Conservation (phyloP, 2,113 vertebrate species). For the Pseudorectes ferrugineus region DNA sequence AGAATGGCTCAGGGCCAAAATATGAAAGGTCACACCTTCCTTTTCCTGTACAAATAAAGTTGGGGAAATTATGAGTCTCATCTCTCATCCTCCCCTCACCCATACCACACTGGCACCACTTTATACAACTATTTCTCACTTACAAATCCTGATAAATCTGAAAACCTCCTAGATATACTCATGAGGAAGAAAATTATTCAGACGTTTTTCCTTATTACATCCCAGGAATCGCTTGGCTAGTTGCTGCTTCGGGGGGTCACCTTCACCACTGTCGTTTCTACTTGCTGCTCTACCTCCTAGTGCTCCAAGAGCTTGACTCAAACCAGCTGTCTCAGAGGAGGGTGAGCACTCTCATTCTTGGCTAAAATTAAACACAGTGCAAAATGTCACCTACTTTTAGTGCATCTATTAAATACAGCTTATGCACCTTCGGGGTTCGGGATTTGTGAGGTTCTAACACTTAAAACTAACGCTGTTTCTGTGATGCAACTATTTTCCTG, state of each 20-base stretch:
- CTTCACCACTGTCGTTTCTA: neutral
- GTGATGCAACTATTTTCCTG: neutral
- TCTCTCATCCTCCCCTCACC: neutral
- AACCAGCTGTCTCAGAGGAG: neutral
- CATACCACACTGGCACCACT: neutral
- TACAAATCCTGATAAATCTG: neutral
- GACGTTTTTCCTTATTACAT: neutral
- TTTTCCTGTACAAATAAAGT: neutral
- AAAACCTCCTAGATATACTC: neutral
- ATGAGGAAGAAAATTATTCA: neutral
- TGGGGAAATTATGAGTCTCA: neutral
- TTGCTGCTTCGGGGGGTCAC: neutral
- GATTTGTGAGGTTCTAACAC: neutral
- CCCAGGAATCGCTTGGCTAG: neutral
- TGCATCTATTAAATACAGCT: fast-evolving
- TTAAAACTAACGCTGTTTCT: neutral
- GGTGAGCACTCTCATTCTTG: neutral
- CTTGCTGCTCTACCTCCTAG: neutral
- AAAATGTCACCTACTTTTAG: neutral
- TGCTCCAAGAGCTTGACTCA: neutral
- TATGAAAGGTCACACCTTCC: neutral
- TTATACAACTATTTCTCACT: neutral
- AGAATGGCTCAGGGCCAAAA: neutral
- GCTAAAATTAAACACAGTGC: neutral
- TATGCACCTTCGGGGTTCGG: fast-evolving